Evolutionary conservation across 2,797 vertebrate genomes (phyloP).

Genomic region (Acipenser oxyrinchus): DNA sequence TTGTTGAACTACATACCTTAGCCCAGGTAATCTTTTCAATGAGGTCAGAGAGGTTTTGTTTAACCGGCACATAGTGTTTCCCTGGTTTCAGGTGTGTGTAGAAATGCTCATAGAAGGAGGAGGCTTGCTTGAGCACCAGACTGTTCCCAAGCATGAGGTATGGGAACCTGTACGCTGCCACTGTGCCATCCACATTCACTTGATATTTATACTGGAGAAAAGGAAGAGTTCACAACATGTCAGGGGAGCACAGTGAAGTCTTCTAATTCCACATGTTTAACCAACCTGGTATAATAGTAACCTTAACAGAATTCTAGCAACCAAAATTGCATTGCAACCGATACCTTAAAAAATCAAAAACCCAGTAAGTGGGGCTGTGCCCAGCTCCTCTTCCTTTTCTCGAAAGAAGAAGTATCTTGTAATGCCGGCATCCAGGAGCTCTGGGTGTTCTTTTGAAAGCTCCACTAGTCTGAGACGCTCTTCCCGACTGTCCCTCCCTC

Average conservation of each 20-base stretch:
- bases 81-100: slow-evolving; percentile 66
- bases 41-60: slow-evolving; percentile 75
- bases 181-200: slow-evolving; percentile 84
- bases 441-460: slow-evolving; percentile 71
- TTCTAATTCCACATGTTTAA: neutral
- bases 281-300: neutral
- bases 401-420: slow-evolving; percentile 92
- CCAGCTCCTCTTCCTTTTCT: slow-evolving; percentile 76
- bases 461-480: slow-evolving; percentile 75
- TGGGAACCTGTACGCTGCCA: slow-evolving; percentile 84
- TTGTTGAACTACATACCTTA: slow-evolving; percentile 48
- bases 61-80: slow-evolving; percentile 73
- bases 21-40: slow-evolving; percentile 81
- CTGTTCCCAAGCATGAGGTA: slow-evolving; percentile 87
- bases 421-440: slow-evolving; percentile 85
- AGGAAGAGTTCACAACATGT: slow-evolving; percentile 42
- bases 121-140: slow-evolving; percentile 85
- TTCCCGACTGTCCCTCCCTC: slow-evolving; percentile 83
- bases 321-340: neutral
- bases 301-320: neutral
- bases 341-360: slow-evolving; percentile 97
- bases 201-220: slow-evolving; percentile 79
- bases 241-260: neutral
- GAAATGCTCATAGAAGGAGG: slow-evolving; percentile 83
- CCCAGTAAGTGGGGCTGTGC: slow-evolving; percentile 73